These are phyloP conservation scores for Brachionus calyciflorus DNA, from an alignment of 1,140 invertebrate genomes.

Conservation along the genomic window DNA sequence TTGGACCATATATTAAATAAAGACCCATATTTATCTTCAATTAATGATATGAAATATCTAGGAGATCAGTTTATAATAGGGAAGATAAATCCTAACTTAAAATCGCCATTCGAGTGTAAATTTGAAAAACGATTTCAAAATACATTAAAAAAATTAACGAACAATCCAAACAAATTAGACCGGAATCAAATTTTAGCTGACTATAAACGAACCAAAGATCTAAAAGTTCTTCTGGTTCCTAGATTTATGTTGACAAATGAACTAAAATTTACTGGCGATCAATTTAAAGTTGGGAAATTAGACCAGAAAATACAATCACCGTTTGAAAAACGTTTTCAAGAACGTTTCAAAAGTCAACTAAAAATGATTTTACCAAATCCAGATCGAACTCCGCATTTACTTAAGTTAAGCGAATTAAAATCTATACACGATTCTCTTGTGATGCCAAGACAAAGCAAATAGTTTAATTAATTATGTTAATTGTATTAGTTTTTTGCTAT, in stretches of 20 bases:
- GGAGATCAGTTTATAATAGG: conserved; percentile 38
- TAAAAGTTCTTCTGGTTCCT: background rate
- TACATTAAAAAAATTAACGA: conserved; percentile 1
- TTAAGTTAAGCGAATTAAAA: conserved; percentile 18
- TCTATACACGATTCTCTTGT: background rate
- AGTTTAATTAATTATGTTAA: too few species aligned
- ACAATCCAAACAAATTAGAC: background rate
- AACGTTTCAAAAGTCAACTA: conserved; percentile 19
- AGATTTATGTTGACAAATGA: conserved; percentile 10
- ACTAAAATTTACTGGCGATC: conserved; percentile 18
- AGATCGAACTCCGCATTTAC: background rate
- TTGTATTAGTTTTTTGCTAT: too few species aligned
- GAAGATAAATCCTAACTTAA: background rate
- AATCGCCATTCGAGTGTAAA: background rate
- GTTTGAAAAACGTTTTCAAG: conserved; percentile 44
- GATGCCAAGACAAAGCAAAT: too few species aligned
- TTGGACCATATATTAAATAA: background rate
- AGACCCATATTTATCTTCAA: conserved; percentile 12
- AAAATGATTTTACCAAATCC: background rate
- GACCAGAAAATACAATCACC: background rate
- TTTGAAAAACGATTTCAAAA: conserved; percentile 26
- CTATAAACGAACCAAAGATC: background rate
- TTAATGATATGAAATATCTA: conserved; percentile 35
- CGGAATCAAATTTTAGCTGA: background rate
- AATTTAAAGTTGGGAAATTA: background rate